These are phyloP conservation scores for Probaryconus sp. DNA, from an alignment of 1,140 invertebrate species.

Conservation along the genomic window DNA sequence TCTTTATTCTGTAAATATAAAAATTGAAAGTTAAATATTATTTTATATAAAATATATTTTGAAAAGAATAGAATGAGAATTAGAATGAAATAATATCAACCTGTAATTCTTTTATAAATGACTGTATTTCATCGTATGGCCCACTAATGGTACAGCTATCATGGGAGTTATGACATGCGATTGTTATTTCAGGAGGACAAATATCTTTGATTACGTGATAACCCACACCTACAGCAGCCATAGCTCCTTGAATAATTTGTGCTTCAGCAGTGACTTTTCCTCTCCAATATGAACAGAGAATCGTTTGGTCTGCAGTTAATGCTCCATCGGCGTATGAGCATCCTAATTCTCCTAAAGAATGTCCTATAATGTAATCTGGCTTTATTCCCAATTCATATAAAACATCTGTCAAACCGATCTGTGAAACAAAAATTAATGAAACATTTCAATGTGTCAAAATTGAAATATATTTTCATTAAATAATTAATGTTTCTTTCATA, in stretches of 20 bases:
- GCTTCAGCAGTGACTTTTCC: conserved; percentile 89
- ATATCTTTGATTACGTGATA: conserved; percentile 78
- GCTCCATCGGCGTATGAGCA: conserved; percentile 90
- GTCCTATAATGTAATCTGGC: conserved; percentile 88
- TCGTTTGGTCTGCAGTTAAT: conserved; percentile 87
- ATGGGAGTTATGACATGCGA: conserved; percentile 84
- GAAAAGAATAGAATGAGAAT: too few species aligned
- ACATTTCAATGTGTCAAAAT: too few species aligned
- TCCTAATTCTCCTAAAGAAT: conserved; percentile 88
- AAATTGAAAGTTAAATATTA: too few species aligned
- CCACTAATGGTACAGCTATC: conserved; percentile 86
- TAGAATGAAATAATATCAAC: too few species aligned
- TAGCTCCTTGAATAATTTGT: conserved; percentile 85
- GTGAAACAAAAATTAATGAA: neutral
- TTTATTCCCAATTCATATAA: conserved; percentile 82
- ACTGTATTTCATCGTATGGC: conserved; percentile 76
- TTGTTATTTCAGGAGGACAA: conserved; percentile 79
- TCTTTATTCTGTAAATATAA: too few species aligned
- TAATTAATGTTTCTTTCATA: too few species aligned
- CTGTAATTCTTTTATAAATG: conserved; percentile 74
- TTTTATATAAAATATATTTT: too few species aligned
- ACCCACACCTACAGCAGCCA: conserved; percentile 87
- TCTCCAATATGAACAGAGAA: conserved; percentile 88
- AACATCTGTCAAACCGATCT: conserved; percentile 87
- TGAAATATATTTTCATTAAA: conserved; percentile 1